These are phyloP conservation scores for Coilia nasus DNA, from an alignment of 2,797 vertebrate species.

Conservation along the genomic window DNA sequence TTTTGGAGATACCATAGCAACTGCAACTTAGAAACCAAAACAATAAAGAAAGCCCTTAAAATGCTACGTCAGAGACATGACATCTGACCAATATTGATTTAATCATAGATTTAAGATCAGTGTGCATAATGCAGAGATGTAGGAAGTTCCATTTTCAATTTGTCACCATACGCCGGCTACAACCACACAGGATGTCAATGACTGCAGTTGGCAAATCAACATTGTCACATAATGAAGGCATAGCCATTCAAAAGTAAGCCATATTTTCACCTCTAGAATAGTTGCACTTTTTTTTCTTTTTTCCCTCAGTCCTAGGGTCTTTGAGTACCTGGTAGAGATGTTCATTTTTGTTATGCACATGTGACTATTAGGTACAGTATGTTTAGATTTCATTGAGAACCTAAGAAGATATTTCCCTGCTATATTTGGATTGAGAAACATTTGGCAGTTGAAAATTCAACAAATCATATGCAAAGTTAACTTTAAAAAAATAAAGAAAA, in stretches of 20 bases:
- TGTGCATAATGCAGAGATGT: slow-evolving; percentile 15
- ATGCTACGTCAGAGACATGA: slow-evolving; percentile 51
- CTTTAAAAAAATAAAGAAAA: slow-evolving; percentile 77
- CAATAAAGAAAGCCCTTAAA: slow-evolving; percentile 54
- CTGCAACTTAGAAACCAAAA: slow-evolving; percentile 46
- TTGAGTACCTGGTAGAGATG: neutral
- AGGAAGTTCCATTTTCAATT: neutral
- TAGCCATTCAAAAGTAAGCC: neutral
- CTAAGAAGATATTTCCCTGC: slow-evolving; percentile 61
- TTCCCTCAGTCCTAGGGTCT: slow-evolving; percentile 1
- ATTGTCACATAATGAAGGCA: slow-evolving; percentile 3
- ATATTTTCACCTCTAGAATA: neutral
- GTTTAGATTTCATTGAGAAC: slow-evolving; percentile 48
- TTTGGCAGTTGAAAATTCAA: slow-evolving; percentile 68
- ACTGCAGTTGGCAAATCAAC: slow-evolving; percentile 8
- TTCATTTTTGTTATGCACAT: slow-evolving; percentile 6
- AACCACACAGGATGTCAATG: neutral
- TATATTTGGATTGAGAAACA: slow-evolving; percentile 59
- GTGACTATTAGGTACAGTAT: neutral
- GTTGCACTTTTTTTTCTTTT: neutral
- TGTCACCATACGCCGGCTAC: neutral
- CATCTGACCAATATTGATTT: slow-evolving; percentile 41
- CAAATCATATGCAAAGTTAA: slow-evolving; percentile 46
- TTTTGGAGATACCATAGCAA: slow-evolving; percentile 40
- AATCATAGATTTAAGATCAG: neutral